phyloP scores from a whole-genome alignment of 2,113 vertebrate genomes.

The Aviceda subcristata region DNA sequence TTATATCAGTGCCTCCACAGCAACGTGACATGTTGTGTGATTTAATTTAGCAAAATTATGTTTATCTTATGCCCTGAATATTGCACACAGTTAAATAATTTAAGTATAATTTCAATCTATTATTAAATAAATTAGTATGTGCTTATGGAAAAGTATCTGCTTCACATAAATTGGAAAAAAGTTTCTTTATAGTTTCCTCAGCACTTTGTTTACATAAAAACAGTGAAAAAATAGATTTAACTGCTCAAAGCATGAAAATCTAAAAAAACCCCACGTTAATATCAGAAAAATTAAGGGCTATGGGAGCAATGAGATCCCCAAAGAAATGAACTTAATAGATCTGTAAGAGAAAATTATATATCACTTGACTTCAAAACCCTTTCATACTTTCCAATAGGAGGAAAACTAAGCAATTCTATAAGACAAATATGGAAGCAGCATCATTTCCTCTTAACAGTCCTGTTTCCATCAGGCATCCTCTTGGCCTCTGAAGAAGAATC shows the following conservation, averaged over 20 bases:
- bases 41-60: slow-evolving; percentile 40
- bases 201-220: background rate
- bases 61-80: slow-evolving; percentile 23
- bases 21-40: slow-evolving; percentile 37
- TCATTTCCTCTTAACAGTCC: background rate
- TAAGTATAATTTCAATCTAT: slow-evolving; percentile 33
- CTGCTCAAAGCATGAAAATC: background rate
- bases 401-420: background rate
- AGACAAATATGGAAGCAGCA: background rate
- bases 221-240: background rate
- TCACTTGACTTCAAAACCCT: background rate
- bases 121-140: slow-evolving; percentile 36
- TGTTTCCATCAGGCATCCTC: background rate
- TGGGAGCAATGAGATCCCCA: background rate
- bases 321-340: background rate
- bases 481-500: background rate
- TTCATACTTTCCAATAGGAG: background rate
- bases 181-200: background rate
- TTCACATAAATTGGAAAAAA: background rate
- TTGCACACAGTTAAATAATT: slow-evolving; percentile 17
- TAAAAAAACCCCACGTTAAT: background rate
- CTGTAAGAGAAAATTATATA: background rate
- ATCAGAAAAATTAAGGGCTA: background rate
- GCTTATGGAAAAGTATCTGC: slow-evolving; percentile 32
- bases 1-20: background rate